These are phyloP conservation scores for Centropyge bicolor DNA, from an alignment of 2,797 vertebrate genomes.

Conservation along the genomic window DNA sequence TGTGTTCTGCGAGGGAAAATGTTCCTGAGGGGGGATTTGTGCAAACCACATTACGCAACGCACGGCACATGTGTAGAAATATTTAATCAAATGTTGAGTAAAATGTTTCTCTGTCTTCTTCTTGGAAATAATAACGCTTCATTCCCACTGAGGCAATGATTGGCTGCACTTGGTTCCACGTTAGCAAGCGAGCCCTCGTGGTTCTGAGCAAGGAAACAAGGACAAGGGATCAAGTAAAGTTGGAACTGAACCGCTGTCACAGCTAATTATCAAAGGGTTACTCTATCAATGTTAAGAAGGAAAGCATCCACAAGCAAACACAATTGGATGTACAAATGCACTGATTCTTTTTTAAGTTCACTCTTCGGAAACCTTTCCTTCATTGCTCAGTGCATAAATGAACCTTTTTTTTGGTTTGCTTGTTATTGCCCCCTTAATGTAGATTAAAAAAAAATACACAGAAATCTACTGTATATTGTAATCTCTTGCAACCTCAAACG, in stretches of 20 bases:
- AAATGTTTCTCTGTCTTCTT: conserved; percentile 21
- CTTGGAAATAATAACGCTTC: background rate
- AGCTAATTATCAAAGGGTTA: background rate
- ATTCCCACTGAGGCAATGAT: conserved; percentile 22
- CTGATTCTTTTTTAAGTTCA: background rate
- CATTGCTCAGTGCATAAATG: background rate
- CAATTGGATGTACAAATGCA: background rate
- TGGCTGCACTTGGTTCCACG: background rate
- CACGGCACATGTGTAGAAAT: conserved; percentile 36
- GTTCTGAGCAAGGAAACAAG: conserved; percentile 1
- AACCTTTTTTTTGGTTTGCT: conserved; percentile 4
- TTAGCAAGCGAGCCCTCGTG: background rate
- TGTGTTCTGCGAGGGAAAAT: conserved; percentile 53
- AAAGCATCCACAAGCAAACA: background rate
- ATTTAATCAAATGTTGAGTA: conserved; percentile 36
- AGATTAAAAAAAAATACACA: background rate
- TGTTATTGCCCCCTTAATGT: background rate
- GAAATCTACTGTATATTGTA: background rate
- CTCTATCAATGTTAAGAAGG: background rate
- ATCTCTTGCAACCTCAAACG: background rate
- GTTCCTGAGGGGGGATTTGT: conserved; percentile 48
- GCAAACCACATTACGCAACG: conserved; percentile 51
- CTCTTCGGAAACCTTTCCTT: background rate
- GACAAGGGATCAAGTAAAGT: background rate
- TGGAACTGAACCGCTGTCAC: background rate